These are phyloP conservation scores for Lathamus discolor DNA, from an alignment of 2,113 vertebrate species.

Conservation along the genomic window DNA sequence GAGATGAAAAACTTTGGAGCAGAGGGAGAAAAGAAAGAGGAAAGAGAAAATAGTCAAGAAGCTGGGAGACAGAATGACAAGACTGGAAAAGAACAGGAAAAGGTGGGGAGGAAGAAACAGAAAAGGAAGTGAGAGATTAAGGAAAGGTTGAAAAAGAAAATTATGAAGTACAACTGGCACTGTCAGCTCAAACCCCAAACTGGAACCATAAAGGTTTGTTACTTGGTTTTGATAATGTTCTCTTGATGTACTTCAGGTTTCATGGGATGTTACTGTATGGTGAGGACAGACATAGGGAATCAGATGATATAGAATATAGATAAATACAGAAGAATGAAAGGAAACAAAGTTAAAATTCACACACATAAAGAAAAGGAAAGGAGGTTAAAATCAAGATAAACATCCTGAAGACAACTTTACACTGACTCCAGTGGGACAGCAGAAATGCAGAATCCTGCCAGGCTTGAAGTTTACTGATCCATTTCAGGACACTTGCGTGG, in stretches of 20 bases:
- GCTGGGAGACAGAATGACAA: not conserved
- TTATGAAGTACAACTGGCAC: not conserved
- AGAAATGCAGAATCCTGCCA: not conserved
- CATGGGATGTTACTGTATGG: not conserved
- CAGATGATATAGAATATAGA: not conserved
- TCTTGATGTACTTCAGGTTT: not conserved
- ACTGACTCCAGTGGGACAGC: not conserved
- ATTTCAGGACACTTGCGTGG: not conserved
- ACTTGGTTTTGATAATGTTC: not conserved
- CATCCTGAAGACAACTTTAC: not conserved
- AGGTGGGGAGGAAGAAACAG: accelerated
- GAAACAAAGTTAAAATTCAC: not conserved
- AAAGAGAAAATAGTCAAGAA: not conserved
- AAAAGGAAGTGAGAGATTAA: not conserved
- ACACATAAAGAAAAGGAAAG: not conserved
- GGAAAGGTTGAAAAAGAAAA: not conserved
- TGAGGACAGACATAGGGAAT: not conserved
- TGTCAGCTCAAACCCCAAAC: not conserved
- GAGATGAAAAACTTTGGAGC: not conserved
- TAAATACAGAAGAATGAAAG: not conserved
- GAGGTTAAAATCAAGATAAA: not conserved
- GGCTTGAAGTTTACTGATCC: not conserved
- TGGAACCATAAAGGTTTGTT: not conserved
- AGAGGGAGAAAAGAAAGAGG: not conserved
- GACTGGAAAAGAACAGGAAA: not conserved